Evolutionary conservation across 2,113 vertebrate genomes (phyloP).

Genomic region (Colinus virginianus): DNA sequence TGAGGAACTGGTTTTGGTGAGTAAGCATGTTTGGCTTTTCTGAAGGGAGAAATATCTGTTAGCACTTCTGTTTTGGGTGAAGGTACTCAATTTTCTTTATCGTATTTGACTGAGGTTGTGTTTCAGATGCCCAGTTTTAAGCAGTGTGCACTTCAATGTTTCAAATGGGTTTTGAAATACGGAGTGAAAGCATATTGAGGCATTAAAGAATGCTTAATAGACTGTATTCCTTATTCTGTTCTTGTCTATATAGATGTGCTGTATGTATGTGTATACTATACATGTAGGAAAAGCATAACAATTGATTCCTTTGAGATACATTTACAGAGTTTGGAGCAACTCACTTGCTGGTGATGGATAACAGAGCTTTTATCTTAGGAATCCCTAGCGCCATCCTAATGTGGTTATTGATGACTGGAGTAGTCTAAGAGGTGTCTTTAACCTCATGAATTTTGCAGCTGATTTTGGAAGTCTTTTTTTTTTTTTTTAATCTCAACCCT

Average conservation of each 20-base stretch:
- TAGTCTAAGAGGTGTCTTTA: neutral
- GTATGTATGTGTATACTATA: neutral
- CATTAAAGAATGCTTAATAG: neutral
- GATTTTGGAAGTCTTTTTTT: neutral
- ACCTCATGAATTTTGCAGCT: neutral
- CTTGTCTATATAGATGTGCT: neutral
- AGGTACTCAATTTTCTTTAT: neutral
- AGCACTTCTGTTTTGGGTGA: neutral
- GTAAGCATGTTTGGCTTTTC: neutral
- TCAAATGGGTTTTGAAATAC: neutral
- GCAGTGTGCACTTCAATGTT: neutral
- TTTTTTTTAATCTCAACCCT: neutral
- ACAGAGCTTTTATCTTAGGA: slow-evolving; percentile 25
- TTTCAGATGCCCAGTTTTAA: neutral
- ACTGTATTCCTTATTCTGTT: neutral
- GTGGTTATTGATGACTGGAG: neutral
- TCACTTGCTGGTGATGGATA: neutral
- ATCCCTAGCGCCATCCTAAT: neutral
- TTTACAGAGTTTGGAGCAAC: neutral
- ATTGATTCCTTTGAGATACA: neutral
- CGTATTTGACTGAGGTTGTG: neutral
- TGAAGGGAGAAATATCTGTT: neutral
- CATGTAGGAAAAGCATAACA: neutral
- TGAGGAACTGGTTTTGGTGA: slow-evolving; percentile 40
- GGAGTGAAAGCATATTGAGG: neutral